A percentile compares a stretch with the other conserved stretches of the same genome.
These are phyloP conservation scores for Melinaea menophilus DNA, from an alignment of 2,888 invertebrate genomes.

Conservation along the genomic window DNA sequence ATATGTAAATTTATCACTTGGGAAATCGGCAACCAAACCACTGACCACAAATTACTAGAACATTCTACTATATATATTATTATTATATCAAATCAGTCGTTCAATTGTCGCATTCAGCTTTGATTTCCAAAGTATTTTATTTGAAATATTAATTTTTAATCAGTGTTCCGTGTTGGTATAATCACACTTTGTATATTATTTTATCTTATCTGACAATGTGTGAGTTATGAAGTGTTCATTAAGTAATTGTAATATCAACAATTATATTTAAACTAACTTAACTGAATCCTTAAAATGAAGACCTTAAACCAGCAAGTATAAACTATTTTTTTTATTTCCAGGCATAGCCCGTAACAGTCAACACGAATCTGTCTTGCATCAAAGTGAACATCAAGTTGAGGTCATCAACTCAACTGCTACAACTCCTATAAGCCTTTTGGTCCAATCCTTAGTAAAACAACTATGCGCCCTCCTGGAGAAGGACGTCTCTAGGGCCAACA, in stretches of 20 bases:
- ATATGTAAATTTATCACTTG: too few species aligned
- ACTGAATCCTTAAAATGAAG: too few species aligned
- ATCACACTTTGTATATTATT: background rate
- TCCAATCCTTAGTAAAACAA: constrained; percentile 84
- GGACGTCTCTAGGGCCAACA: constrained; percentile 76
- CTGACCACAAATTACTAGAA: too few species aligned
- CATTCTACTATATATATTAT: too few species aligned
- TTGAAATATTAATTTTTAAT: too few species aligned
- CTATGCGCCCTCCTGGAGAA: constrained; percentile 81
- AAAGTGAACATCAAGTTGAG: constrained; percentile 62
- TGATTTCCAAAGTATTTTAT: too few species aligned
- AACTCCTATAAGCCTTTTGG: constrained; percentile 82
- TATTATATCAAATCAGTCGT: too few species aligned
- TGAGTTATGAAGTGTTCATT: constrained; percentile 5
- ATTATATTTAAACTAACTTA: too few species aligned
- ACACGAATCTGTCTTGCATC: constrained; percentile 56
- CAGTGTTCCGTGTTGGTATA: background rate
- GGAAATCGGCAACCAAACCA: too few species aligned
- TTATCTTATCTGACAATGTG: background rate
- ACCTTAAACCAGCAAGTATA: too few species aligned
- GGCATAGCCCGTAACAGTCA: constrained; percentile 53
- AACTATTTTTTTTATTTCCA: constrained; percentile 40
- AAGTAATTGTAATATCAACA: constrained; percentile 6
- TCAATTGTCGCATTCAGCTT: too few species aligned
- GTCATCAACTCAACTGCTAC: constrained; percentile 62